Base-by-base conservation (phyloP, 2,113 vertebrate species). In the Chlorodrepanis virens region DNA sequence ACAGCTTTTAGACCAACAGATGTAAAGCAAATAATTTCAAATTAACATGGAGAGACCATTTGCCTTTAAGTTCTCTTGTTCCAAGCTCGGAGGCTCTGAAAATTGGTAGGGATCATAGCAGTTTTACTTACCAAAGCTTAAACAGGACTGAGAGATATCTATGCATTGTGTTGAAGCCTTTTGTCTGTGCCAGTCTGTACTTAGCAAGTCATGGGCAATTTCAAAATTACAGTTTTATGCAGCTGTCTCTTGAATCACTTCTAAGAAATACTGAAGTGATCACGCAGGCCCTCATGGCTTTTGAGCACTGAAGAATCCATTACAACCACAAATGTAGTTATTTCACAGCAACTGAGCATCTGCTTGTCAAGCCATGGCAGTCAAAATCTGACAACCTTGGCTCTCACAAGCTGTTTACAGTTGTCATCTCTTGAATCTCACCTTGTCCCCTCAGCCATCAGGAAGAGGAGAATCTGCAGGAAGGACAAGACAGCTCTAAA, bases 201-300 rank as follows among this genome's bases (percentile, higher is more conserved):
- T 86, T 86, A 77, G 59, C 37, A 94, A 56, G 33, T 71, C n/a
- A 19, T 21, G 61, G 61, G 17, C 67, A 90, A 79, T 72, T 83
- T 90, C 54, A 42, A n/a, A 57, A 76, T 57, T 40, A 68, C 40
- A 42, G 78, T 80, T 92, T 85, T 61, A 87, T 27, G 23, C 54
- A 65, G 27, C 40, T 60, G 40, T 44, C 56, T 72, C 50, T 52
- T 54, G 45, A 45, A 87, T 63, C 77, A 74, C 89, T 75, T 47
- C 28, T 57, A 35, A 76, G 57, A 56, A 90, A 57, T 15, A n/a
- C 12, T 39, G 45, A 79, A 76, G 40, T 0, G 0, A 57, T 49
- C 53, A 68, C 0, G 0, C 27, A 87, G 49, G 10, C 33, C 24
- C 31, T 71, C 14, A 4, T 13, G 40, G 31, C 35, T 87, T 69